Base-by-base conservation (phyloP, 2,888 invertebrate genomes). In the Arrhopalites spinosus region DNA sequence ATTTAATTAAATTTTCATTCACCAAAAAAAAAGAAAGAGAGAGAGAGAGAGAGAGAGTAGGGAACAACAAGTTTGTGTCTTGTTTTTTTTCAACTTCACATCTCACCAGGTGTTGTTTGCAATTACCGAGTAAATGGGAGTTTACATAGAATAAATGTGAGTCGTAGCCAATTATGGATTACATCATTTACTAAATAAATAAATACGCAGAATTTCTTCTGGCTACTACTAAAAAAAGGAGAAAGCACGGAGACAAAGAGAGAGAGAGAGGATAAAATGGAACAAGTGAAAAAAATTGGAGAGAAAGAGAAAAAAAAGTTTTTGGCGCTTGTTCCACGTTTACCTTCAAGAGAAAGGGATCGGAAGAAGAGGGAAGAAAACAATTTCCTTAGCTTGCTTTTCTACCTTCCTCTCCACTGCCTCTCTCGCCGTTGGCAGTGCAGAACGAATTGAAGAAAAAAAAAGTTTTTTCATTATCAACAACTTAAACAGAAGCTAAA, bases 391-490 rank as follows among this genome's bases (percentile, higher is more conserved):
- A 11, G 7, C 17, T 68, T n/a, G 23, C 17, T 27, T 50, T 17
- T 43, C 13, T 27, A 27, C 45, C 17, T 23, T 17, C 17, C 25
- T 50, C 23, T 50, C 17, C 29, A 27, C 50, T 50, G 7, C 25
- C 17, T 36, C 23, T 36, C 64, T 64, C 30, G 27, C 29, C 43
- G n/a, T 64, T 30, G 30, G n/a, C 64, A 36, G 36, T 36, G 63
- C 63, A 15, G 27, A 59, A 59, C 53, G 53, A 53, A n/a, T 1
- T 27, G 64, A 15, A 64, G 36, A 36, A 8, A 64, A 25, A 29
- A 53, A 71, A 71, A 71, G 13, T 71, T 71, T 71, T 71, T 71
- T 71, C 71, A 71, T 71, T 71, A 71, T 71, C 71, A 61, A 71
- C 70, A 70, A 70, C 70, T 70, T 56, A 70, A 70, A 67, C 67